Base-by-base conservation (phyloP, 2,888 invertebrate genomes). In the Molanna angustata region DNA sequence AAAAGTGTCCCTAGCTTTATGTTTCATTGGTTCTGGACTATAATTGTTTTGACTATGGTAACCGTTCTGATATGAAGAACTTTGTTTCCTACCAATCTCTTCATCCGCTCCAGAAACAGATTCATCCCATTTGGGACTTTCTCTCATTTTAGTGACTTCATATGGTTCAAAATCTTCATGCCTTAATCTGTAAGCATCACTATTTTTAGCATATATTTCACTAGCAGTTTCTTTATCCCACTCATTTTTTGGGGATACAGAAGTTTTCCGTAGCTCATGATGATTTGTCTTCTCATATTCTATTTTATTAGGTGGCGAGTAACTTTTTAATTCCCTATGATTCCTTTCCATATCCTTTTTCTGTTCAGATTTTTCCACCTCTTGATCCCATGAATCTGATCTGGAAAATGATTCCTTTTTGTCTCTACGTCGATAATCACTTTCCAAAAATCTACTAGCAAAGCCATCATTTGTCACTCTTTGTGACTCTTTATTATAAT, bases 31-130 rank as follows among this genome's bases (percentile, higher is more conserved):
- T 6, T 55, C 46, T 17, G 45, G 19, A n/a, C 43, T 50, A 39
- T 50, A 50, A 27, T 56, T 41, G 22, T 54, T 50, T 19, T 56
- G 53, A 39, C 43, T 48, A 3, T 46, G 44, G 33, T 54, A 55
- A 7, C 58, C 55, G 41, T 58, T 59, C 41, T 56, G 54, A 31
- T 52, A 54, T n/a, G 53, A 21, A 19, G 42, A 45, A 7, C 45
- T 50, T 9, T 54, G 49, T 49, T 50, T 55, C 14, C 52, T 53
- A 17, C 41, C 45, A 35, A 57, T 52, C 19, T 59, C 66, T 48
- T 75, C 76, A 2, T 74, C 76, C 0, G 74, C 74, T 52, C 75
- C 76, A 0, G 77, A 77, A 52, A 76, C 75, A 73, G 76, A 77
- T 57, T 76, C 77, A 56, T 77, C 76, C 0, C 59, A 55, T 32